Percentiles rank a stretch among this genome's conserved stretches.
Evolutionary conservation across 2,888 invertebrate genomes (phyloP).

Genomic region (Drosophila silvestris): DNA sequence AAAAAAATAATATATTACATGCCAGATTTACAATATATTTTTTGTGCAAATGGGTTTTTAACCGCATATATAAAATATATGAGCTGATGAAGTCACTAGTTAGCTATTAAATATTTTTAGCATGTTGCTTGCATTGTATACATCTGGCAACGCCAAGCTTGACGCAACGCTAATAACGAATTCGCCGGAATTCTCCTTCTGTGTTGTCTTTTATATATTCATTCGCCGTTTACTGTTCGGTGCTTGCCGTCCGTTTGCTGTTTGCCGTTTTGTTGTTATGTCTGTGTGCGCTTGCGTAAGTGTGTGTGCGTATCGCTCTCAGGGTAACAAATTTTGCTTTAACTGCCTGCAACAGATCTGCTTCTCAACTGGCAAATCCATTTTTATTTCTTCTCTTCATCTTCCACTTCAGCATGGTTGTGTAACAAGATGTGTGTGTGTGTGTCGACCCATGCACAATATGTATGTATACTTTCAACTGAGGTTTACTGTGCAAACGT

Average conservation of each 20-base stretch:
- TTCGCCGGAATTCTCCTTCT: slow-evolving; percentile 23
- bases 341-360: slow-evolving; percentile 24
- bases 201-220: background rate
- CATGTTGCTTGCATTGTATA: background rate
- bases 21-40: background rate
- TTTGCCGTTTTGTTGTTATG: slow-evolving; percentile 2
- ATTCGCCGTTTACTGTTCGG: background rate
- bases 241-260: background rate
- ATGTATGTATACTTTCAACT: background rate
- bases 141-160: slow-evolving; percentile 29
- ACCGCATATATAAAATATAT: no score
- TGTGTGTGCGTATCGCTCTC: slow-evolving; percentile 26
- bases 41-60: background rate
- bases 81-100: background rate
- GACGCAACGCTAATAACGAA: slow-evolving; percentile 15
- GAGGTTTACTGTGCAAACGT: background rate
- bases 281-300: slow-evolving; percentile 34
- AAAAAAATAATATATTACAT: background rate
- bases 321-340: slow-evolving; percentile 17
- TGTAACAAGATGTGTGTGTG: background rate
- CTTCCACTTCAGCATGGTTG: background rate
- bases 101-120: background rate
- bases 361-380: slow-evolving; percentile 1
- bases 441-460: background rate
- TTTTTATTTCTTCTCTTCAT: background rate